A percentile compares a stretch with the other conserved stretches of the same genome.
Conservation (phyloP, 64 coral and sea anemone genomes). For the Acropora yongei region DNA sequence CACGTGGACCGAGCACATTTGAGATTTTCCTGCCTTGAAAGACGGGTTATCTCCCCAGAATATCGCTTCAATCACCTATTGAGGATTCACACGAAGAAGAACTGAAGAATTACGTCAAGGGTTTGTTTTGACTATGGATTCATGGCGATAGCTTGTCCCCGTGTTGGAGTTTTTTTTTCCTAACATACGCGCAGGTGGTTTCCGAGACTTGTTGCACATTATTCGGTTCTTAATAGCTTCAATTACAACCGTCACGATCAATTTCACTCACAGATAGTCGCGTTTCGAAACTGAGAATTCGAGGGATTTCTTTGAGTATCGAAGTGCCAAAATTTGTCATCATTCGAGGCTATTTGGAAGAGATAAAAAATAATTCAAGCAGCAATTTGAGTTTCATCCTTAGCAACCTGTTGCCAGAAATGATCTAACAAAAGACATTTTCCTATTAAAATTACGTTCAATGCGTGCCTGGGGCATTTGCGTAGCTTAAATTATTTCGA, state of each 20-base stretch:
- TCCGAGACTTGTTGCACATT: not conserved
- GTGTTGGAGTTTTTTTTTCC: not conserved
- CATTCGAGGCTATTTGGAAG: no score
- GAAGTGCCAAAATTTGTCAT: no score
- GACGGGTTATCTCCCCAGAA: not conserved
- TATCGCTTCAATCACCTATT: not conserved
- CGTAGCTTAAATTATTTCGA: not conserved
- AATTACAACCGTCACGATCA: not conserved
- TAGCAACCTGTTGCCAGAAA: conserved; percentile 21
- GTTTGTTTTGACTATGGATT: conserved; percentile 7
- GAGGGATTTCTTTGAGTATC: not conserved
- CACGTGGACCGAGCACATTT: no score
- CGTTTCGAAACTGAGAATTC: not conserved
- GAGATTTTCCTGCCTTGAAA: not conserved
- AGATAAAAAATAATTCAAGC: not conserved
- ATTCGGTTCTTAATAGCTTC: not conserved
- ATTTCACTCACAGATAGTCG: not conserved
- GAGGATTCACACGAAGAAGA: not conserved
- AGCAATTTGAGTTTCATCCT: not conserved
- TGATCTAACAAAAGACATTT: not conserved
- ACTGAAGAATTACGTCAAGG: not conserved
- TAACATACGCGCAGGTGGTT: not conserved
- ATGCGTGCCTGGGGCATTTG: not conserved
- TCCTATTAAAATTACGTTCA: conserved; percentile 28
- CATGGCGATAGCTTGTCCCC: not conserved